A percentile compares a stretch with the other conserved stretches of the same genome.
These are phyloP conservation scores for Ormyrus thymus DNA, from an alignment of 2,888 invertebrate genomes.

Conservation along the genomic window DNA sequence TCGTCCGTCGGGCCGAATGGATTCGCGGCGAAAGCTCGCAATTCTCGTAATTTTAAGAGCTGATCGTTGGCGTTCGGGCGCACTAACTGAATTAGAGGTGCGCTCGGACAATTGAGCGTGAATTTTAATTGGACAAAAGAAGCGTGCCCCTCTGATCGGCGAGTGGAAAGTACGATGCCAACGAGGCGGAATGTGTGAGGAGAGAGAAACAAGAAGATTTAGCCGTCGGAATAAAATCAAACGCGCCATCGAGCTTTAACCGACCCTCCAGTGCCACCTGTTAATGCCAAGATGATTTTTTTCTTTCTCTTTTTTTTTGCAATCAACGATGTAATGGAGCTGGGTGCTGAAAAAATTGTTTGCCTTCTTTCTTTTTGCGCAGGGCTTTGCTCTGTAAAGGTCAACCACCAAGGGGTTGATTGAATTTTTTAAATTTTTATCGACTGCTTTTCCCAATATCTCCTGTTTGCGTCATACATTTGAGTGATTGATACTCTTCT, in stretches of 20 bases:
- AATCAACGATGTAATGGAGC: background rate
- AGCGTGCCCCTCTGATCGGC: background rate
- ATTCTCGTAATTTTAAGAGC: no score
- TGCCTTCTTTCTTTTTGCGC: background rate
- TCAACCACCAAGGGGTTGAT: constrained; percentile 18
- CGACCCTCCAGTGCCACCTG: constrained; percentile 23
- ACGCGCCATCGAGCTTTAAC: background rate
- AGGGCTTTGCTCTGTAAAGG: no score
- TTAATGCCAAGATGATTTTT: constrained; percentile 32
- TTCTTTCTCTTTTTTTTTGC: constrained; percentile 41
- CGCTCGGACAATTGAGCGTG: background rate
- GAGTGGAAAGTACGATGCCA: no score
- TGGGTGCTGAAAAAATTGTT: constrained; percentile 2
- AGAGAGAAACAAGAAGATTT: background rate
- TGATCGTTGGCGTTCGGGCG: background rate
- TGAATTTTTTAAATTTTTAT: constrained; percentile 33
- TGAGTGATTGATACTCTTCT: constrained; percentile 4
- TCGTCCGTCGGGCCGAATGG: no score
- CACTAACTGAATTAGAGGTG: background rate
- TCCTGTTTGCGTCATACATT: constrained; percentile 6
- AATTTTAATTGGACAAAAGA: background rate
- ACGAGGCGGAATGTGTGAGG: no score
- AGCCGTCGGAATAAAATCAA: no score
- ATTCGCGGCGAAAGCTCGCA: no score
- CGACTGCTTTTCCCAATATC: constrained; percentile 1